phyloP scores from a whole-genome alignment of 1,140 invertebrate genomes.

The Chironomus tepperi region DNA sequence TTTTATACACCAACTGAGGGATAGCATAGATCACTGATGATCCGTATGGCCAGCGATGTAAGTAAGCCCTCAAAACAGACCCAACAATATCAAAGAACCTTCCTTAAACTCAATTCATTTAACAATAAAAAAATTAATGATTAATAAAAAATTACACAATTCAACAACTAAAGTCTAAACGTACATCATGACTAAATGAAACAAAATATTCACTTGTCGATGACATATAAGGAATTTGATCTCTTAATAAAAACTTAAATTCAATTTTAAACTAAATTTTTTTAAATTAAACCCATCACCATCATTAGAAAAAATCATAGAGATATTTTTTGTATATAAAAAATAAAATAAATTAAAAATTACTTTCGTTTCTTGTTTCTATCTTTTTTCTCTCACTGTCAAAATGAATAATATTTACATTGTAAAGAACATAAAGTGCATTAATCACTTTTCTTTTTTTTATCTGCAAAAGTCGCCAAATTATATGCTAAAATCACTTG shows the following conservation, averaged over 20 bases:
- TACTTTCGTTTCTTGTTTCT: neutral
- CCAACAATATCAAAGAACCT: no score
- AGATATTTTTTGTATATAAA: neutral
- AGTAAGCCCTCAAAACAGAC: no score
- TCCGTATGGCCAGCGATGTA: no score
- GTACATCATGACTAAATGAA: no score
- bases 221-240: neutral
- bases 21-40: no score
- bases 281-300: conserved; percentile 12
- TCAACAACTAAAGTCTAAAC: no score
- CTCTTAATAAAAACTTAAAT: neutral
- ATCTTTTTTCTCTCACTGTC: neutral
- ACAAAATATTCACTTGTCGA: no score
- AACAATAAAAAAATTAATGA: no score
- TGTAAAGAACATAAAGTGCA: neutral
- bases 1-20: no score
- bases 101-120: no score
- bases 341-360: conserved; percentile 15
- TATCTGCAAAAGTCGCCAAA: neutral
- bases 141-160: no score
- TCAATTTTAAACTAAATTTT: conserved; percentile 10
- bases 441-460: neutral
- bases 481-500: conserved; percentile 13
- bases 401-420: conserved; percentile 15
- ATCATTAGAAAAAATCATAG: neutral